Evolutionary conservation across 2,113 vertebrate genomes (phyloP).

Genomic region (Pionites leucogaster): DNA sequence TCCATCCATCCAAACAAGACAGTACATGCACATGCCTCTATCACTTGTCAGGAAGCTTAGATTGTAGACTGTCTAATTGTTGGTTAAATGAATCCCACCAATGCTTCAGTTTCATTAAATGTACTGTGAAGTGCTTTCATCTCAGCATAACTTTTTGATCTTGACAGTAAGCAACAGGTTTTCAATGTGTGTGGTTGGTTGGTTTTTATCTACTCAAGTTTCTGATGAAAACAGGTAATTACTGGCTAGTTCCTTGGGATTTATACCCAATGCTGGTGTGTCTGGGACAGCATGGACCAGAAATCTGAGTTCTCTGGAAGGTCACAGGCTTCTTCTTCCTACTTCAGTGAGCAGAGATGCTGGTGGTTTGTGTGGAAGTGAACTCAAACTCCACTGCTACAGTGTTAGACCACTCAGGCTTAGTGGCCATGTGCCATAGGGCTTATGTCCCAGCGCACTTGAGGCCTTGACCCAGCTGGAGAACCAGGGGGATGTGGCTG

Average conservation of each 20-base stretch:
- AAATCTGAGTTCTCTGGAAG: background rate
- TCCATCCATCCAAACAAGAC: background rate
- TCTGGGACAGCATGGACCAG: background rate
- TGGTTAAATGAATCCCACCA: background rate
- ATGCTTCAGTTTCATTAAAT: rapidly evolving
- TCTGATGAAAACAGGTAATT: background rate
- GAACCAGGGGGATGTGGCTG: background rate
- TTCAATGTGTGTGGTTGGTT: background rate
- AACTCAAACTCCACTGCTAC: background rate
- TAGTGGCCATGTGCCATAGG: background rate
- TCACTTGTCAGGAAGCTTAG: background rate
- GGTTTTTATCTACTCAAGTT: background rate
- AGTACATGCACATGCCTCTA: rapidly evolving
- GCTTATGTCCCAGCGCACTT: background rate
- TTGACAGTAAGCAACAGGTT: background rate
- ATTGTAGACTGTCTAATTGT: background rate
- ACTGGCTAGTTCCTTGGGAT: background rate
- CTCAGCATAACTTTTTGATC: background rate
- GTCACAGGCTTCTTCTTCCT: no score
- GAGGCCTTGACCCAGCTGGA: no score
- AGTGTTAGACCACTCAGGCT: rapidly evolving
- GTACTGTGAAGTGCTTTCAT: background rate
- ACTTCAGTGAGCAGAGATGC: background rate
- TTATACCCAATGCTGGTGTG: background rate
- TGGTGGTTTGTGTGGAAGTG: background rate